These are phyloP conservation scores for Tanytarsus gracilentus DNA, from an alignment of 2,888 invertebrate genomes.

Conservation along the genomic window DNA sequence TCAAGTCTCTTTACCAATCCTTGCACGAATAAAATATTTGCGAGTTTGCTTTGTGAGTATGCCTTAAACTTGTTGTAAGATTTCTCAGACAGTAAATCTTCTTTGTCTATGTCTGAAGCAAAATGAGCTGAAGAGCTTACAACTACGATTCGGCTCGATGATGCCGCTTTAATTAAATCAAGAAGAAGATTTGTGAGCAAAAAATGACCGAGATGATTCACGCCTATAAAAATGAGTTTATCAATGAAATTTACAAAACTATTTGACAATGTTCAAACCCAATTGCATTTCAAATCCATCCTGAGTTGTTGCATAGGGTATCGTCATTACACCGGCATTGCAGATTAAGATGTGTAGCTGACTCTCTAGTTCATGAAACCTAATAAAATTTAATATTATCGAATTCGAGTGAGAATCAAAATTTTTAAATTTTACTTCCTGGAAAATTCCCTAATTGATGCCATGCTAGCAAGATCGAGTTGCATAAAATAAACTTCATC, in stretches of 20 bases:
- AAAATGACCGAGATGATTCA: constrained; percentile 58
- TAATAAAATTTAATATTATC: no score
- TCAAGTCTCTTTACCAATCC: constrained; percentile 53
- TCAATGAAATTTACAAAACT: no score
- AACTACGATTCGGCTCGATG: constrained; percentile 55
- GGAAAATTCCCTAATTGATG: constrained; percentile 61
- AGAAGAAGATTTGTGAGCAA: constrained; percentile 52
- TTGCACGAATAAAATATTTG: constrained; percentile 63
- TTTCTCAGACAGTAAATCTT: constrained; percentile 58
- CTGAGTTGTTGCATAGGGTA: constrained; percentile 52
- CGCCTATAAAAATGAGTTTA: no score
- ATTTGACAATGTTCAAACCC: no score
- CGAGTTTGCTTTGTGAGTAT: constrained; percentile 71
- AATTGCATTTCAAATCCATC: constrained; percentile 60
- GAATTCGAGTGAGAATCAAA: no score
- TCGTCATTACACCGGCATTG: constrained; percentile 74
- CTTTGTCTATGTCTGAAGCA: constrained; percentile 55
- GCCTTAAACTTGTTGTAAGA: constrained; percentile 55
- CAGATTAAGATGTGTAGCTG: constrained; percentile 64
- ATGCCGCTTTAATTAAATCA: constrained; percentile 49
- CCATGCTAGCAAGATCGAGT: constrained; percentile 65
- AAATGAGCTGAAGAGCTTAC: constrained; percentile 58
- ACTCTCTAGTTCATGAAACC: constrained; percentile 49
- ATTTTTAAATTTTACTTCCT: no score
- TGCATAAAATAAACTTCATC: constrained; percentile 64